Evolutionary conservation across 2,888 invertebrate species (phyloP).

Genomic region (Microplitis deprimator): DNA sequence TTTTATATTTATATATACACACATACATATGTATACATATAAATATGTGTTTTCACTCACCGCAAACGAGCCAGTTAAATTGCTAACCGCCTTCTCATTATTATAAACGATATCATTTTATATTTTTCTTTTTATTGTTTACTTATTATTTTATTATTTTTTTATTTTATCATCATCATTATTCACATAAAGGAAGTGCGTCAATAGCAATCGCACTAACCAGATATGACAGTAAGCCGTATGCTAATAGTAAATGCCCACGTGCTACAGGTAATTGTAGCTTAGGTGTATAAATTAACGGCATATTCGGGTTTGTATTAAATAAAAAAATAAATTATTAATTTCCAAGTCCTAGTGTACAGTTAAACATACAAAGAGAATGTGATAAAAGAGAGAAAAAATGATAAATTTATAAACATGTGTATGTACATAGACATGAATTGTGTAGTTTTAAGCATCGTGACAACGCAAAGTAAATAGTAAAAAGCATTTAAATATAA

Average conservation of each 20-base stretch:
- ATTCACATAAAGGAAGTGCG: neutral
- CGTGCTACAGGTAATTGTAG: neutral
- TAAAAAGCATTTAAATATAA: neutral
- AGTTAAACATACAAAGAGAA: neutral
- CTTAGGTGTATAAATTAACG: neutral
- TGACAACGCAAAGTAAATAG: conserved; percentile 2
- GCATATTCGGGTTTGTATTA: neutral
- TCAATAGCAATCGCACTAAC: neutral
- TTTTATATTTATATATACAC: neutral
- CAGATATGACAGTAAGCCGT: neutral
- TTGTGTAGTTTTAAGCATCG: neutral
- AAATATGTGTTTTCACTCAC: neutral
- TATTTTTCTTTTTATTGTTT: neutral
- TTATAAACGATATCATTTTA: neutral
- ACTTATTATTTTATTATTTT: neutral
- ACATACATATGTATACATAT: neutral
- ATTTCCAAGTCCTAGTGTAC: neutral
- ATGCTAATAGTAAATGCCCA: neutral
- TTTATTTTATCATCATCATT: neutral
- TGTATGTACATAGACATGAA: neutral
- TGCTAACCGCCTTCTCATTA: conserved; percentile 1
- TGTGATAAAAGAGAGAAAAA: neutral
- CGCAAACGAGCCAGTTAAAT: conserved; percentile 1
- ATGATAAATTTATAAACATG: neutral
- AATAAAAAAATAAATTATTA: neutral